A percentile compares a stretch with the other conserved stretches of the same genome.
Conservation (phyloP, 2,797 vertebrate species). For the Erithacus rubecula region DNA sequence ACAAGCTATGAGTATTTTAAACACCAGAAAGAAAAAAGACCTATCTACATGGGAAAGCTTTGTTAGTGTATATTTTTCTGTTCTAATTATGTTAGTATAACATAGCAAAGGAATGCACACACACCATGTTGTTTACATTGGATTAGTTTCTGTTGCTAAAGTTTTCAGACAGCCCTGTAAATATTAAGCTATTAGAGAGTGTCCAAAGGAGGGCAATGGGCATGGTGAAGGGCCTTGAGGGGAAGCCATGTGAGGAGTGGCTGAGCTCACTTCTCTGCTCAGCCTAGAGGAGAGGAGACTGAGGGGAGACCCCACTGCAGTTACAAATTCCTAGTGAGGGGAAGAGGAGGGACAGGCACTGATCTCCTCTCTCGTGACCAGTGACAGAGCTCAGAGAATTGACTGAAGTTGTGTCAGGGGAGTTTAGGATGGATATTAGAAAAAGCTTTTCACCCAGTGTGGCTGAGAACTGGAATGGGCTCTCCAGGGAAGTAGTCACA, state of each 20-base stretch:
- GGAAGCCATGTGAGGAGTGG: rapidly evolving
- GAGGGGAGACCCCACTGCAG: neutral
- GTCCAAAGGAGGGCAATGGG: neutral
- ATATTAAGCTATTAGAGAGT: neutral
- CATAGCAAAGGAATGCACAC: neutral
- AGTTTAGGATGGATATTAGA: neutral
- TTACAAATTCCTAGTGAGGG: rapidly evolving
- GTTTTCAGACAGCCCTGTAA: neutral
- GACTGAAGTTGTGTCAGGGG: neutral
- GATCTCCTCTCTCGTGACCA: neutral
- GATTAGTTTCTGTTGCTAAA: neutral
- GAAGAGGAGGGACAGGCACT: neutral
- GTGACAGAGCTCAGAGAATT: neutral
- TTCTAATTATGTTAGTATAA: neutral
- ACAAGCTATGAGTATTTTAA: neutral
- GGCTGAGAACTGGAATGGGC: neutral
- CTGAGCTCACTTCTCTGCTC: neutral
- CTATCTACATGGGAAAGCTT: neutral
- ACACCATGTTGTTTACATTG: constrained; percentile 12
- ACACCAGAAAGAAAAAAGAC: constrained; percentile 1
- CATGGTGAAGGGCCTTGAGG: neutral
- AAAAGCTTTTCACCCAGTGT: neutral
- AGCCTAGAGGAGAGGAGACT: neutral
- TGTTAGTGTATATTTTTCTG: neutral
- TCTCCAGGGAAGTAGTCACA: neutral